Base-by-base conservation (phyloP, 2,113 vertebrate species). In the Aegotheles bennettii region DNA sequence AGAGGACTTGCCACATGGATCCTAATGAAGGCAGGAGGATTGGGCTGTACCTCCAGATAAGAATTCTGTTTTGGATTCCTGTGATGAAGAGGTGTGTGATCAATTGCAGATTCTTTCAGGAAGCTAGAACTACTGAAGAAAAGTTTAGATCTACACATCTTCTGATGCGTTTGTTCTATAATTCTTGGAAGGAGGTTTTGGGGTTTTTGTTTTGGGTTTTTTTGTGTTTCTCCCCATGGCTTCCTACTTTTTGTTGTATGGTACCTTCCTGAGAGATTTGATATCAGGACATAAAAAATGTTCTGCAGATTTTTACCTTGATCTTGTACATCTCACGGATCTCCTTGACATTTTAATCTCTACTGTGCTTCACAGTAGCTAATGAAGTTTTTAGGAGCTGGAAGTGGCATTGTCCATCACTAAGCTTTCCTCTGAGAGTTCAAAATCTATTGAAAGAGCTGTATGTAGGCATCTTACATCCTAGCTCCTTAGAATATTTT, bases 171-270 rank as follows among this genome's bases (percentile, higher is more conserved):
- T 77, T 61, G 19, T 57, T 26, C 35, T 29, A 4, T 14, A 56
- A 51, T 21, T 64, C 11, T 70, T 87, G 26, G 33, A 84, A 84
- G 25, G 15, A 69, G 2, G 8, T 31, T 48, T 0, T 12, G 15
- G 64, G 2, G 8, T 31, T 48, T 0, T 12, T n/a, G 7, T 42
- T 42, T 42, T 42, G 42, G 19, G 19, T 31, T 17, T 43, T 9
- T 47, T 20, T 61, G 25, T 51, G 2, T 68, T 85, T 89, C 42
- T 94, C 16, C 24, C 21, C 11, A 16, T n/a, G 33, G 25, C 57
- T 87, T 19, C 12, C 33, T 73, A 17, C 38, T 3, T 54, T 77
- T 78, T 35, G 2, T 57, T 61, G 5, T 45, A 23, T 29, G 17
- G 3, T 57, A 45, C 29, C n/a, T 81, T 84, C 43, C 64, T 59